Evolutionary conservation across 2,797 vertebrate genomes (phyloP).

Genomic region (Neosilurus mollespiculum): DNA sequence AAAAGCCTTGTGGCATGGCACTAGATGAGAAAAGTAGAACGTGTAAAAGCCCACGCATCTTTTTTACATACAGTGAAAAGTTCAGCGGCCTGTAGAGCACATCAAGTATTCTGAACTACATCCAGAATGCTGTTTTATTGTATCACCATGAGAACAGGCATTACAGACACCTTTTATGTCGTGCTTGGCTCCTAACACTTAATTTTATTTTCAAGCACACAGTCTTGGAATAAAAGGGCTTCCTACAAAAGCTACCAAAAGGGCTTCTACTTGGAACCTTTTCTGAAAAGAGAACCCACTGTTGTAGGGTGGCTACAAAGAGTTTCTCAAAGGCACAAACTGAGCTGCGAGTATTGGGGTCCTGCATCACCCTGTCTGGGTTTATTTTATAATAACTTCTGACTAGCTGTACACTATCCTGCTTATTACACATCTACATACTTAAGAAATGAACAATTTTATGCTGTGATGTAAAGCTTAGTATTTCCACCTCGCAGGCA

Average conservation of each 20-base stretch:
- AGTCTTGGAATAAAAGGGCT: background rate
- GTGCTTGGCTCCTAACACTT: background rate
- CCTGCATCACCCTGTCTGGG: no score
- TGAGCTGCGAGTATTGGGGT: no score
- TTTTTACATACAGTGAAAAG: constrained; percentile 41
- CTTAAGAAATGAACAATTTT: no score
- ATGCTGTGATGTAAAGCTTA: no score
- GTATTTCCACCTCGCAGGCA: no score
- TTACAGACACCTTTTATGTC: constrained; percentile 4
- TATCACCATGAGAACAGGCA: constrained; percentile 7
- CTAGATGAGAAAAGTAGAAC: constrained; percentile 40
- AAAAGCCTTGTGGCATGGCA: constrained; percentile 46
- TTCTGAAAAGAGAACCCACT: background rate
- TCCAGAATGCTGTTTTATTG: background rate
- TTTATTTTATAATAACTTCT: no score
- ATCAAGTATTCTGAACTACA: constrained; percentile 13
- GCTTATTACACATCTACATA: no score
- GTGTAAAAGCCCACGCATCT: constrained; percentile 37
- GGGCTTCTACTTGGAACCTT: background rate
- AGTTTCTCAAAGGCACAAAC: background rate
- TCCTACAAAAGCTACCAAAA: background rate
- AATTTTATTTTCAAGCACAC: background rate
- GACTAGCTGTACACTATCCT: no score
- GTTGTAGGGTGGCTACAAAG: background rate
- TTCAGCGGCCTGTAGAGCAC: constrained; percentile 1